Conservation (phyloP, 2,797 vertebrate species). For the Champsocephalus gunnari region DNA sequence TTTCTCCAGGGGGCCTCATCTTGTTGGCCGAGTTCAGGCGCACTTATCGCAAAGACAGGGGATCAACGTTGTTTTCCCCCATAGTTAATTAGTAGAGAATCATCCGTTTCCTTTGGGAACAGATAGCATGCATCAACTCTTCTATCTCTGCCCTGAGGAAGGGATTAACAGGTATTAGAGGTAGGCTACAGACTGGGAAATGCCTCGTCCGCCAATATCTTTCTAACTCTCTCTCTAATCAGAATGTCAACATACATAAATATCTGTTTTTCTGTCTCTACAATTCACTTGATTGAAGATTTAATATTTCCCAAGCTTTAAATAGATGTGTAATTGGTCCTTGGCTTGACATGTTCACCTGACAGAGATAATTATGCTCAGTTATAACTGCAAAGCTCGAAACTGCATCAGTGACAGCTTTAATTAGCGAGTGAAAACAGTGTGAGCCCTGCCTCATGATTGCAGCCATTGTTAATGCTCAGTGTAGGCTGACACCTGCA, state of each 20-base stretch:
- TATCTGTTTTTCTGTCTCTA: conserved; percentile 18
- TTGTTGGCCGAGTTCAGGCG: conserved; percentile 52
- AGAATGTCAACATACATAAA: conserved; percentile 15
- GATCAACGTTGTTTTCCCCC: conserved; percentile 64
- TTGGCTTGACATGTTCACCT: conserved; percentile 44
- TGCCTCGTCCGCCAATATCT: conserved; percentile 18
- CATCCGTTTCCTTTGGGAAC: conserved; percentile 57
- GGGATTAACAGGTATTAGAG: conserved; percentile 70
- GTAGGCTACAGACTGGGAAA: conserved; percentile 44
- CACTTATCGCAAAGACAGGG: conserved; percentile 44
- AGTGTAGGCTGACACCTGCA: conserved; percentile 61
- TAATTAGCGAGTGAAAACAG: conserved; percentile 68
- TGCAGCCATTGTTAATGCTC: conserved; percentile 57
- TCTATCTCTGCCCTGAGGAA: conserved; percentile 57
- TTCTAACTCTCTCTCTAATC: background rate
- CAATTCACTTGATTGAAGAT: conserved; percentile 14
- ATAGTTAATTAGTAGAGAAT: conserved; percentile 66
- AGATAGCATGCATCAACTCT: conserved; percentile 41
- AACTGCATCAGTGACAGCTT: conserved; percentile 51
- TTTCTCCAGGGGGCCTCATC: conserved; percentile 30
- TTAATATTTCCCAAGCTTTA: conserved; percentile 34
- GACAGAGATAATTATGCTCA: conserved; percentile 52
- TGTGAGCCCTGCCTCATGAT: conserved; percentile 47
- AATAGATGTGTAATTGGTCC: conserved; percentile 23
- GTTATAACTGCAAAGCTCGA: conserved; percentile 51